These are phyloP conservation scores for Drosophila niveifrons DNA, from an alignment of 2,888 invertebrate genomes.

Conservation along the genomic window DNA sequence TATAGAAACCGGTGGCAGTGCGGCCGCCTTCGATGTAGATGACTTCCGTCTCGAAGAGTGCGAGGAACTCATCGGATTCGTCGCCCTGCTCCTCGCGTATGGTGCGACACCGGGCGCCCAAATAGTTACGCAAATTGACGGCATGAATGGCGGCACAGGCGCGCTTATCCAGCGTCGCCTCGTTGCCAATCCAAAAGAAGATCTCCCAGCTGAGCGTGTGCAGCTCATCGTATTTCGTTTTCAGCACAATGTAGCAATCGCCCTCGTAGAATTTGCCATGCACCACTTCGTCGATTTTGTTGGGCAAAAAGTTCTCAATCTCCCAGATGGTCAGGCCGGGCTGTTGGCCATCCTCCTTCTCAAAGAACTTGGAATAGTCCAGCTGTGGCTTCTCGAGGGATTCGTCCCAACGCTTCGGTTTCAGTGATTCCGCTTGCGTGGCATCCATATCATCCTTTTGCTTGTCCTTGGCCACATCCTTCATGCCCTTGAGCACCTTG, in stretches of 20 bases:
- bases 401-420: conserved; percentile 98
- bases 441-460: conserved; percentile 86
- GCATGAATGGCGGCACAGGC: conserved; percentile 94
- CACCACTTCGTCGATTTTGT: conserved; percentile 95
- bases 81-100: conserved; percentile 98
- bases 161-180: conserved; percentile 91
- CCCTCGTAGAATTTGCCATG: conserved; percentile 99
- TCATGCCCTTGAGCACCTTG: conserved; percentile 93
- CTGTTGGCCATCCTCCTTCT: conserved; percentile 96
- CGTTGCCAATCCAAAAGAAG: conserved; percentile 99
- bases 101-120: conserved; percentile 97
- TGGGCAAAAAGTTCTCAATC: conserved; percentile 99
- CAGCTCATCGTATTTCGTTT: conserved; percentile 93
- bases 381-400: conserved; percentile 96
- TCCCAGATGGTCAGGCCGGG: conserved; percentile 98
- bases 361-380: conserved; percentile 99
- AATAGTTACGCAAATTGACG: conserved; percentile 97
- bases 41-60: conserved; percentile 95
- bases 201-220: conserved; percentile 97
- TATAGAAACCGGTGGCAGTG: conserved; percentile 98
- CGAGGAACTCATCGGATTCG: conserved; percentile 97
- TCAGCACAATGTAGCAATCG: conserved; percentile 98
- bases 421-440: conserved; percentile 85
- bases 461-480: conserved; percentile 90
- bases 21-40: conserved; percentile 98